phyloP scores from a whole-genome alignment of 2,888 invertebrate genomes.

The Trichogramma dendrolimi region DNA sequence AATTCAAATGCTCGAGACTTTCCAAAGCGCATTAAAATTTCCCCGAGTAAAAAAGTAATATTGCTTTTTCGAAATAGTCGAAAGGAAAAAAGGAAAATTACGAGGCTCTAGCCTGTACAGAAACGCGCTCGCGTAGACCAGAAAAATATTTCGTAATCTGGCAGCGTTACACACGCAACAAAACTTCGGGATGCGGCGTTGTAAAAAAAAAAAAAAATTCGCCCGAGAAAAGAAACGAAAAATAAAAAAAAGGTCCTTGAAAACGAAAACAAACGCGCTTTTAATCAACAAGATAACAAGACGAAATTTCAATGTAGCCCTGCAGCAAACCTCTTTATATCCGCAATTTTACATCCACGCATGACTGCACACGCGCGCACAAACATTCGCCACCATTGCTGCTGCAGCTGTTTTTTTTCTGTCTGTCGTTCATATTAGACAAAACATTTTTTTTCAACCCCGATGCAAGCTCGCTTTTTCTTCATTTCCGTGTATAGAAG shows the following conservation, averaged over 20 bases:
- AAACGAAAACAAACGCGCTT: neutral
- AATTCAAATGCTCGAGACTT: too few relatives aligned
- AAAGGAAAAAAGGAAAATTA: too few relatives aligned
- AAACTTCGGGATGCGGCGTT: neutral
- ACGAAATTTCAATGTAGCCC: conserved; percentile 20
- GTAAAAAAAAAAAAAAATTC: neutral
- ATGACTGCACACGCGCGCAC: neutral
- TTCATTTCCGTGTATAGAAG: too few relatives aligned
- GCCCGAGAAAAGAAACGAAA: neutral
- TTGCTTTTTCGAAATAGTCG: too few relatives aligned
- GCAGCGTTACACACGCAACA: too few relatives aligned
- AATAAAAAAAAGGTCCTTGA: neutral
- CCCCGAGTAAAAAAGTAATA: too few relatives aligned
- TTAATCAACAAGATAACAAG: conserved; percentile 3
- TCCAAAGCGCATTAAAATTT: too few relatives aligned
- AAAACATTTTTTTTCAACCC: too few relatives aligned
- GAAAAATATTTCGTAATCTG: too few relatives aligned
- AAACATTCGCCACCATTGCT: conserved; percentile 3
- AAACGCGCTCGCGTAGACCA: too few relatives aligned
- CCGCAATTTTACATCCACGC: neutral
- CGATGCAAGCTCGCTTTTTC: too few relatives aligned
- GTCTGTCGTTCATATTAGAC: neutral
- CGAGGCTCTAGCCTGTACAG: too few relatives aligned
- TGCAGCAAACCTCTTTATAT: conserved; percentile 12
- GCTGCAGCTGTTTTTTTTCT: neutral